Evolutionary conservation across 1,140 invertebrate species (phyloP), one percentile per base, ranked within the genome.

Genomic region (Calliopsis andreniformis): DNA sequence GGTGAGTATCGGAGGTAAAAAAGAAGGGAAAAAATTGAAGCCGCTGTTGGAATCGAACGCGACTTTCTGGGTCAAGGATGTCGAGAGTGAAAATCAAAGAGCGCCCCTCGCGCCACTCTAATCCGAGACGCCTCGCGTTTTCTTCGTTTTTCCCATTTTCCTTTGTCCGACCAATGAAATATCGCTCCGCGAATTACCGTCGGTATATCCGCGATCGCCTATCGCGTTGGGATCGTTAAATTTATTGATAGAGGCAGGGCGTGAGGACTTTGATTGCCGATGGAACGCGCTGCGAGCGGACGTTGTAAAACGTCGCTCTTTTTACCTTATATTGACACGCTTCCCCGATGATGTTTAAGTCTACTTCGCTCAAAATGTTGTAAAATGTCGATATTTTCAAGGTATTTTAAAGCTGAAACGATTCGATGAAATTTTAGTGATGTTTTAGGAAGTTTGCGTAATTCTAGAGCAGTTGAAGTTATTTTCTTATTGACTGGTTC

Each of bases 71-170:
- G 82, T 85, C 82, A 84, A 84, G 82, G 82, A 85, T 84, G 83
- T 75, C 66, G 83, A 85, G 82, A 85, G 83, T 84, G 83, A 85
- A 85, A 85, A 85, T 85, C 83, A 85, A 85, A 85, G 83, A 78
- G 79, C 66, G 61, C 35, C 25, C 64, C 64, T 51, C 42, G 73
- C 47, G 70, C 53, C 28, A 30, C 62, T 70, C 53, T 42, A 58
- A 56, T 63, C 66, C 78, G 51, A 71, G 69, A 73, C 72, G 53
- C 20, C n/a, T 66, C 76, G 51, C 23, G 67, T 63, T 78, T 68
- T 63, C 47, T 83, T 69, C 72, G 67, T 76, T 79, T 67, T 79
- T 42, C 43, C 39, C n/a, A 64, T 45, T 30, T 14, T 30, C 51
- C 42, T 78, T 78, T 63, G 62, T 76, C 53, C 66, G 49, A 20